Evolutionary conservation across 2,888 invertebrate genomes (phyloP), one percentile per base, ranked within the genome.

Genomic region (Andrena chrysosceles): DNA sequence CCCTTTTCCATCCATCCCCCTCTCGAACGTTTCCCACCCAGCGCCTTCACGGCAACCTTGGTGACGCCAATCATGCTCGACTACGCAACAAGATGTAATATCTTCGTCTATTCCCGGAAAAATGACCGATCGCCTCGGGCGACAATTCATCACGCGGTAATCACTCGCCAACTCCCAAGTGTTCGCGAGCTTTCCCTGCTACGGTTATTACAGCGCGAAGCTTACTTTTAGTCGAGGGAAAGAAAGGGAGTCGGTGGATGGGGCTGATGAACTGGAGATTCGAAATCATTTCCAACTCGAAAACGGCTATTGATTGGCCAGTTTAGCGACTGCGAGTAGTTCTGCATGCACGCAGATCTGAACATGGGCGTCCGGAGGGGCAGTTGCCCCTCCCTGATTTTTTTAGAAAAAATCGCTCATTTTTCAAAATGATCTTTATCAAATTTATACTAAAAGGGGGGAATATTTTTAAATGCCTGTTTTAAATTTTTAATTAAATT

Each of bases 41-140:
- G 48, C 75, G 29, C 31, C 68, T 81, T 79, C 62, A 64, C 71
- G 68, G 76, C 75, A 84, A 85, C 79, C 73, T 80, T 72, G 76
- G 74, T 62, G 88, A 83, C 81, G 85, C 80, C 89, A 83, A 88
- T 88, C 84, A 85, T 63, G 62, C 81, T 69, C 78, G 81, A 69
- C 74, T 26, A 64, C 62, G 66, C 74, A 62, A 81, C 85, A 84
- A 81, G 72, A 63, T 76, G 77, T 54, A 70, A 72, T 85, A 79
- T 84, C 76, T 84, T 81, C 72, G 68, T 71, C 69, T 75, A 71
- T 74, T 69, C 67, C 33, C 54, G 59, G 69, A 87, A 86, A 86
- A 87, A 85, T 85, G 29, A 23, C 20, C 42, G 68, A 86, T 87
- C 82, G 66, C 85, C 48, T 20, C 48, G 20, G 49, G 81, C 81